Conservation (phyloP, 2,888 invertebrate species). For the Trisateles emortualis region DNA sequence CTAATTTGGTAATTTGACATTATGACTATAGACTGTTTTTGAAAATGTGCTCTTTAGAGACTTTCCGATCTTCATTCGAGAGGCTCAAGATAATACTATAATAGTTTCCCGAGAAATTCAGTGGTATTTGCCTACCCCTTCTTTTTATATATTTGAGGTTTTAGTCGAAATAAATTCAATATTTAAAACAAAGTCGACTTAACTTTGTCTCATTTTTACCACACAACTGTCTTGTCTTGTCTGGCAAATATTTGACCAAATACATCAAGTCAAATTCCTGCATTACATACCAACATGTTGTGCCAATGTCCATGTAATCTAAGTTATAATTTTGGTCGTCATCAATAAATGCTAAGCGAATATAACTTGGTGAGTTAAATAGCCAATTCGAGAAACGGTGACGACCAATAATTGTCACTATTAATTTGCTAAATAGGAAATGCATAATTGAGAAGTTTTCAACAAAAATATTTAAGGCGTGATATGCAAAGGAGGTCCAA, state of each 20-base stretch:
- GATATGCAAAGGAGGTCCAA: background rate
- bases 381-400: conserved; percentile 41
- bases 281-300: conserved; percentile 8
- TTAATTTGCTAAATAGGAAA: conserved; percentile 42
- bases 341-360: conserved; percentile 29
- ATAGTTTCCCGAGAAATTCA: too few relatives aligned
- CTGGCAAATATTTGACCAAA: background rate
- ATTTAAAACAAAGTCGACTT: too few relatives aligned
- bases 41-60: too few relatives aligned
- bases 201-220: too few relatives aligned
- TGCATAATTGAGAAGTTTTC: conserved; percentile 56
- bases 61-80: too few relatives aligned
- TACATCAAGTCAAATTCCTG: background rate
- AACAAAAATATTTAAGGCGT: background rate
- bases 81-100: too few relatives aligned
- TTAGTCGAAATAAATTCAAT: too few relatives aligned
- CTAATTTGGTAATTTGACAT: too few relatives aligned
- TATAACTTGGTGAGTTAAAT: conserved; percentile 26
- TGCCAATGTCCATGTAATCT: conserved; percentile 15
- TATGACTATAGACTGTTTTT: too few relatives aligned
- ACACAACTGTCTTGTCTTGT: too few relatives aligned
- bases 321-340: conserved; percentile 11
- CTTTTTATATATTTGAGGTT: too few relatives aligned
- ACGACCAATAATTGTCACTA: conserved; percentile 50
- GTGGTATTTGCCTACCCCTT: too few relatives aligned